Evolutionary conservation across 2,888 invertebrate genomes (phyloP).

Genomic region (Atherix ibis): DNA sequence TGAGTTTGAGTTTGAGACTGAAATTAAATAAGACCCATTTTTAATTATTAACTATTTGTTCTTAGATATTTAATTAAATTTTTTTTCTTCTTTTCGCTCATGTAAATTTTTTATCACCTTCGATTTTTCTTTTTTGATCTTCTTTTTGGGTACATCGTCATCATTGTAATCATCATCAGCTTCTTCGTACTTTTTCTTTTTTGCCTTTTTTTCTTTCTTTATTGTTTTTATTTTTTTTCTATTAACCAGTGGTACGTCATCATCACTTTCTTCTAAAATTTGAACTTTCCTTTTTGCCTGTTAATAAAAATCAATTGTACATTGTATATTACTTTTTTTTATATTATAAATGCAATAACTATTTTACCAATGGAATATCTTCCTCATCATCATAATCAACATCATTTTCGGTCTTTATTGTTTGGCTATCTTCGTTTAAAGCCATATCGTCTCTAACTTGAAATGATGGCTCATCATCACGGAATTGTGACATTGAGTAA

Average conservation of each 20-base stretch:
- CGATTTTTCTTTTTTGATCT: conserved; percentile 28
- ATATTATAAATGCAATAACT: no score
- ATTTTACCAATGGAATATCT: conserved; percentile 61
- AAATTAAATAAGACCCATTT: not conserved
- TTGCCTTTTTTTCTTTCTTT: conserved; percentile 30
- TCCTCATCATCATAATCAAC: conserved; percentile 47
- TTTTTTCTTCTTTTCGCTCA: no score
- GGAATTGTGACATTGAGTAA: conserved; percentile 53
- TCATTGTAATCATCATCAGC: conserved; percentile 42
- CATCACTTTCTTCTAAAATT: conserved; percentile 36
- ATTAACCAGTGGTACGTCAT: conserved; percentile 49
- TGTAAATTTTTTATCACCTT: no score
- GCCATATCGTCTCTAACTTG: conserved; percentile 36
- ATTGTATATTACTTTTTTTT: no score
- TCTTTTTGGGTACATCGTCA: conserved; percentile 41
- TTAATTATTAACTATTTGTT: not conserved
- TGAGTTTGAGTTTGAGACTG: not conserved
- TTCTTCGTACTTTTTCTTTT: conserved; percentile 40
- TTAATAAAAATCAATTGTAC: conserved; percentile 2
- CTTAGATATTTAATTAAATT: no score
- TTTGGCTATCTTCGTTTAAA: conserved; percentile 36
- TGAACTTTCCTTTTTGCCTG: conserved; percentile 34
- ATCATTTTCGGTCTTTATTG: conserved; percentile 22
- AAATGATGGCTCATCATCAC: conserved; percentile 34
- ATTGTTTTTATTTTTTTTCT: conserved; percentile 50